Base-by-base conservation (phyloP, 2,113 vertebrate genomes). In the Emydura subglobosa region DNA sequence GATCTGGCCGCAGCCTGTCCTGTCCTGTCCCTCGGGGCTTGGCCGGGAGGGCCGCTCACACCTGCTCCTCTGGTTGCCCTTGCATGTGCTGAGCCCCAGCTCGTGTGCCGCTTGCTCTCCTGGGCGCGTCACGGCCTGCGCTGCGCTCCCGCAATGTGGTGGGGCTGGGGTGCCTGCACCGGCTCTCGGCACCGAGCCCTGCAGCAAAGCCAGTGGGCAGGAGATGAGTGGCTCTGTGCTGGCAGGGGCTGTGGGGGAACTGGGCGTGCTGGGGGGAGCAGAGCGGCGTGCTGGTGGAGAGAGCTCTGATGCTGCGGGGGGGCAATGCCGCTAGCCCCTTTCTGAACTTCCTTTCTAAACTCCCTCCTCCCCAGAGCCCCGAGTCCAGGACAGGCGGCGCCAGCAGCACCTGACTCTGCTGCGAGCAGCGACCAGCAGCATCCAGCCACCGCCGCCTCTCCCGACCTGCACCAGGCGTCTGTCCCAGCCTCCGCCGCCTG, bases 351-450 rank as follows among this genome's bases (percentile, higher is more conserved):
- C 65, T 54, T 87, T 92, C 87, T 51, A 44, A 49, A 86, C 76
- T 93, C 79, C 85, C 94, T 95, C 80, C 76, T 93, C 92, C 93
- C 55, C 57, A 99, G 99, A 99, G 90, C 91, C 98, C 92, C 98
- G 98, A 96, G 97, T 97, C 96, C 98, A 98, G 96, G 99, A 99
- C 91, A 99, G 98, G 98, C 98, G 98, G 97, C 98, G 98, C 59
- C 97, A 98, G 49, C 98, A 99, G 90, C 99, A 98, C 87, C 98
- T 98, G 92, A 97, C 98, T 87, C 95, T 98, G 89, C 98, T 98
- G 34, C 98, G 97, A 90, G 98, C 98, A 95, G 95, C 96, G 6
- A 97, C 98, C 68, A 93, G 97, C 97, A 96, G 94, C 96, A n/a
- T 98, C 98, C 82, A 94, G 98, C 97, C 98, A 98, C 96, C 98